Conservation (phyloP, 2,888 invertebrate genomes). For the Acronicta alni region DNA sequence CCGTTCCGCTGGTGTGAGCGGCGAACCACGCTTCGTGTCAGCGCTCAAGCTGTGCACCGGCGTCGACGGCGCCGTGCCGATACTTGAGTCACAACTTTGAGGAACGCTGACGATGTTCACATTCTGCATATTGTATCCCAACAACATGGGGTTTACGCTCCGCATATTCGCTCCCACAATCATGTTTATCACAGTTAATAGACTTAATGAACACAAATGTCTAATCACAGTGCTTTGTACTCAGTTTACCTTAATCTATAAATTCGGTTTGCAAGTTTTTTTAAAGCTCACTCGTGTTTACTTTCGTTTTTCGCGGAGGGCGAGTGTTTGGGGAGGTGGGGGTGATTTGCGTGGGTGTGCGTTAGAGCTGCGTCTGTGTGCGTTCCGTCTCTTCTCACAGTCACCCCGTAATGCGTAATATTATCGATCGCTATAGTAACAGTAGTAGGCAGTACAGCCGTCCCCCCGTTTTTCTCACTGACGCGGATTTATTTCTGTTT, state of each 20-base stretch:
- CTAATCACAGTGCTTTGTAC: slow-evolving; percentile 85
- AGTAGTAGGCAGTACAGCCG: slow-evolving; percentile 69
- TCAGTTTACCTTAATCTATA: slow-evolving; percentile 81
- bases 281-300: slow-evolving; percentile 83
- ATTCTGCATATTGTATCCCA: slow-evolving; percentile 76
- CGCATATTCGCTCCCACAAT: slow-evolving; percentile 81
- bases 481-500: slow-evolving; percentile 74
- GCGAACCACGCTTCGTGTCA: slow-evolving; percentile 70
- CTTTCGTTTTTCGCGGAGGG: slow-evolving; percentile 75
- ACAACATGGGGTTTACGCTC: slow-evolving; percentile 78
- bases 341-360: slow-evolving; percentile 68
- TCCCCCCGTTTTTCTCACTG: slow-evolving; percentile 76
- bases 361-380: slow-evolving; percentile 70
- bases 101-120: slow-evolving; percentile 61
- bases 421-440: slow-evolving; percentile 88
- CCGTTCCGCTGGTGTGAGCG: slow-evolving; percentile 80
- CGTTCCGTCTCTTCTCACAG: slow-evolving; percentile 69
- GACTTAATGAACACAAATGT: slow-evolving; percentile 72
- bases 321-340: slow-evolving; percentile 64
- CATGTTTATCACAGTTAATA: slow-evolving; percentile 80
- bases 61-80: slow-evolving; percentile 83
- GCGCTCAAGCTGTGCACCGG: slow-evolving; percentile 73
- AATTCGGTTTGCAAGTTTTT: slow-evolving; percentile 84
- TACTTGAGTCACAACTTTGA: slow-evolving; percentile 55
- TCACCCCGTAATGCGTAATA: slow-evolving; percentile 87